Evolutionary conservation across 2,888 invertebrate genomes (phyloP).

Genomic region (Yponomeuta sedellus): DNA sequence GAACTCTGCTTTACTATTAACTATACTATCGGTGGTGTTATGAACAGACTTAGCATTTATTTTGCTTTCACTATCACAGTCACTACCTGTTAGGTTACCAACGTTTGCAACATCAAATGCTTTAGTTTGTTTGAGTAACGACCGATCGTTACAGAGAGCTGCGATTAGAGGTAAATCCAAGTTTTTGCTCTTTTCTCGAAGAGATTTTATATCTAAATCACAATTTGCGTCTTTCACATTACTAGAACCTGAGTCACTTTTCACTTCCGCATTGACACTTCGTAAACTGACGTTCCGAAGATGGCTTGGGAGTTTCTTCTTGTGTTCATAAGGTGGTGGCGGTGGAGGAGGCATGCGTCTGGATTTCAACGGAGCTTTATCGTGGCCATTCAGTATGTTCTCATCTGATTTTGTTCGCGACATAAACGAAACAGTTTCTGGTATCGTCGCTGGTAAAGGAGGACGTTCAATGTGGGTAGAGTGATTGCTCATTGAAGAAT

Average conservation of each 20-base stretch:
- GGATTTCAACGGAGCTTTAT: constrained; percentile 69
- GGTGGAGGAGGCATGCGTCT: constrained; percentile 75
- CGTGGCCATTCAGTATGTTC: constrained; percentile 81
- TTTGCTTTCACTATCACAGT: constrained; percentile 58
- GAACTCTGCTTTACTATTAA: constrained; percentile 63
- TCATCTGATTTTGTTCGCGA: constrained; percentile 87
- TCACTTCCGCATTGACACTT: constrained; percentile 34
- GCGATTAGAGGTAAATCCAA: constrained; percentile 94
- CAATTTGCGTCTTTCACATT: constrained; percentile 64
- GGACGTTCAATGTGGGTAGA: constrained; percentile 82
- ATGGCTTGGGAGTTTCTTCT: constrained; percentile 75
- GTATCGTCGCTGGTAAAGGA: constrained; percentile 76
- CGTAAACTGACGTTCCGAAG: constrained; percentile 46
- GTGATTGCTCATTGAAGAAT: constrained; percentile 77
- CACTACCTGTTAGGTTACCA: constrained; percentile 54
- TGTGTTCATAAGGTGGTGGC: constrained; percentile 70
- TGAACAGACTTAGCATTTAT: constrained; percentile 53
- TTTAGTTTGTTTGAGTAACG: constrained; percentile 91
- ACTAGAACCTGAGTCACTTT: constrained; percentile 46
- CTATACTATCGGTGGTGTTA: constrained; percentile 64
- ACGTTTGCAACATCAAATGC: constrained; percentile 87
- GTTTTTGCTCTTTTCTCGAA: constrained; percentile 92
- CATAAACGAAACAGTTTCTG: constrained; percentile 67
- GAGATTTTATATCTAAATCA: constrained; percentile 85
- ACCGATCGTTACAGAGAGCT: constrained; percentile 94